These are phyloP conservation scores for Calephelis virginiensis DNA, from an alignment of 1,140 invertebrate genomes.

Conservation along the genomic window DNA sequence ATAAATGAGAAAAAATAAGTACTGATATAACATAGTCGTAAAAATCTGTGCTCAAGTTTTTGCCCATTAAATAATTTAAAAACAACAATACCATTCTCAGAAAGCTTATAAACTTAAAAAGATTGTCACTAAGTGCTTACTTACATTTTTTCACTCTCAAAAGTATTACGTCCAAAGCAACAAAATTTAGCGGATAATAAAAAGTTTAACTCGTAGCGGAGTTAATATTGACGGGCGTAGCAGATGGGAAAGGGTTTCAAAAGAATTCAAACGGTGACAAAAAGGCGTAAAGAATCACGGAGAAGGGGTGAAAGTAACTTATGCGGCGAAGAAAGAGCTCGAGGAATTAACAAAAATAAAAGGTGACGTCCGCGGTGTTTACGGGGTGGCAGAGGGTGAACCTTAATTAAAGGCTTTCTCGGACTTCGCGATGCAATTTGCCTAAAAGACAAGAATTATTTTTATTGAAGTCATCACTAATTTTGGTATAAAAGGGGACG, in stretches of 20 bases:
- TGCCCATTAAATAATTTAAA: not conserved
- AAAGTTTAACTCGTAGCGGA: slow-evolving; percentile 74
- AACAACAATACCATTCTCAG: slow-evolving; percentile 17
- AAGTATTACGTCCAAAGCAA: slow-evolving; percentile 64
- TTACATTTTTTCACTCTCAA: slow-evolving; percentile 47
- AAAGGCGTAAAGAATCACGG: slow-evolving; percentile 76
- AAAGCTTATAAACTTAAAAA: slow-evolving; percentile 27
- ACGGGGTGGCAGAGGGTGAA: slow-evolving; percentile 59
- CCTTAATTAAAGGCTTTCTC: slow-evolving; percentile 77
- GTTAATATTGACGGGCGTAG: slow-evolving; percentile 79
- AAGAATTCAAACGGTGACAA: slow-evolving; percentile 77
- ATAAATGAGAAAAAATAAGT: too few relatives aligned
- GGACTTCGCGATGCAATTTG: slow-evolving; percentile 77
- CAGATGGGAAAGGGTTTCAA: slow-evolving; percentile 75
- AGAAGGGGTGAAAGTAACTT: slow-evolving; percentile 72
- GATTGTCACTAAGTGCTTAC: slow-evolving; percentile 40
- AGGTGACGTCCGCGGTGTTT: slow-evolving; percentile 76
- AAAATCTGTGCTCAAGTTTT: too few relatives aligned
- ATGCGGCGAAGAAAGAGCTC: slow-evolving; percentile 74
- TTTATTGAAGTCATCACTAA: slow-evolving; percentile 79
- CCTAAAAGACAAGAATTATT: slow-evolving; percentile 78
- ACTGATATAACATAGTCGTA: too few relatives aligned
- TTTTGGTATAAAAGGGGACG: slow-evolving; percentile 61
- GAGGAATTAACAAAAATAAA: slow-evolving; percentile 78
- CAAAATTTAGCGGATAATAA: slow-evolving; percentile 78